Conservation (phyloP, 1,140 invertebrate genomes). For the Macrocentrus cingulum region DNA sequence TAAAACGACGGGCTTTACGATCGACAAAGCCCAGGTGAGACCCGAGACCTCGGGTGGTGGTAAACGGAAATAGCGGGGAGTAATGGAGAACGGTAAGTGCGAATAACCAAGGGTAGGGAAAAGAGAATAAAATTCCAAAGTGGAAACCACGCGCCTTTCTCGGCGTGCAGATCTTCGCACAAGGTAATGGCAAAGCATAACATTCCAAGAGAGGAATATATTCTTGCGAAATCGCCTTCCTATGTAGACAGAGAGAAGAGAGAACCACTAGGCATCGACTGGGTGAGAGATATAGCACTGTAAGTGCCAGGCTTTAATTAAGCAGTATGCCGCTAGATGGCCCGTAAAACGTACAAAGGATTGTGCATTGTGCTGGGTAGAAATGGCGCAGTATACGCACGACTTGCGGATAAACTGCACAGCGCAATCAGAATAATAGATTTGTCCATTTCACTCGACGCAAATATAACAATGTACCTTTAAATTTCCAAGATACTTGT, state of each 20-base stretch:
- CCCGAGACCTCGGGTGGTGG: slow-evolving; percentile 13
- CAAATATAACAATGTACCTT: no score
- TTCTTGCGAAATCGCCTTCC: not conserved
- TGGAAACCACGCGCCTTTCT: not conserved
- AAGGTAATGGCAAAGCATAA: not conserved
- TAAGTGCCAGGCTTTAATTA: slow-evolving; percentile 7
- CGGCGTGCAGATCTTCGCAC: not conserved
- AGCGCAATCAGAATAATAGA: not conserved
- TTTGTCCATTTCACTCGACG: no score
- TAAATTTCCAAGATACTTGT: no score
- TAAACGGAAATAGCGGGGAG: slow-evolving; percentile 25
- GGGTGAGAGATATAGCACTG: not conserved
- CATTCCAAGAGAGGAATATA: not conserved
- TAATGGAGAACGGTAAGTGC: slow-evolving; percentile 29
- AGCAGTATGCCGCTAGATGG: not conserved
- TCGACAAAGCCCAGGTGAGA: slow-evolving; percentile 27
- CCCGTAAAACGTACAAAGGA: not conserved
- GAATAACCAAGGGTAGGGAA: slow-evolving; percentile 2
- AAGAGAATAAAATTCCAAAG: slow-evolving; percentile 13
- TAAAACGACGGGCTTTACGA: slow-evolving; percentile 21
- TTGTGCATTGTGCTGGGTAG: not conserved
- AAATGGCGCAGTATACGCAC: not conserved
- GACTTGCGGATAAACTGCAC: not conserved
- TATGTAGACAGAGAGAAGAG: not conserved
- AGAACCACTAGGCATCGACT: not conserved